Conservation (phyloP, 92 coral and sea anemone species). For the Blastomussa wellsi region DNA sequence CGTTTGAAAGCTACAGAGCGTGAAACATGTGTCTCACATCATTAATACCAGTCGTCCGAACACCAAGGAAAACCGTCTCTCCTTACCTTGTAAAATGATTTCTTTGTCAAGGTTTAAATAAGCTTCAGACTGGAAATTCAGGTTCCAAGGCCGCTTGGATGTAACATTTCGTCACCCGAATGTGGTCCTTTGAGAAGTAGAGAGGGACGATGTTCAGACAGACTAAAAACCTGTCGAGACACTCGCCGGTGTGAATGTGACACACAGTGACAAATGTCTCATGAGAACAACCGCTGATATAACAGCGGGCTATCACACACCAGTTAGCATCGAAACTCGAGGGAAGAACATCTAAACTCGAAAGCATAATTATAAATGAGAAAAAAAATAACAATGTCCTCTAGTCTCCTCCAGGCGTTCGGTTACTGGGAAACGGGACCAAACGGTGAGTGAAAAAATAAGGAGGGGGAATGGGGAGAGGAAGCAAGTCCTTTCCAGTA, state of each 20-base stretch:
- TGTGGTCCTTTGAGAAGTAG: background rate
- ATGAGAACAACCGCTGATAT: conserved; percentile 9
- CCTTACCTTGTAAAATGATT: background rate
- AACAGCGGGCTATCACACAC: background rate
- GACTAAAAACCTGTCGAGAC: conserved; percentile 11
- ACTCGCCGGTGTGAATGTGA: conserved; percentile 11
- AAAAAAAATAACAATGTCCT: too few species aligned
- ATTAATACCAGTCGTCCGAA: background rate
- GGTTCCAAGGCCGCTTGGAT: background rate
- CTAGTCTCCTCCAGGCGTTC: too few species aligned
- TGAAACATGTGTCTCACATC: background rate
- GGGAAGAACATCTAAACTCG: too few species aligned
- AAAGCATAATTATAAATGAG: too few species aligned
- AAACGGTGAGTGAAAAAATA: too few species aligned
- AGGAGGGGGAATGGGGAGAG: too few species aligned
- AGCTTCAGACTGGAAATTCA: background rate
- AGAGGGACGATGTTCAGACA: background rate
- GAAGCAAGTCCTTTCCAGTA: too few species aligned
- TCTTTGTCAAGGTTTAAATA: background rate
- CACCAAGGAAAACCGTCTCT: background rate
- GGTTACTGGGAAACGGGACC: too few species aligned
- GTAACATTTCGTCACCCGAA: background rate
- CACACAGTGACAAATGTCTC: background rate
- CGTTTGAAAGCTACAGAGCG: background rate
- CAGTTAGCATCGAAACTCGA: too few species aligned